Percentiles rank a stretch among this genome's conserved stretches.
phyloP scores from a whole-genome alignment of 2,888 invertebrate species.

The Himalopsyche kuldschensis region DNA sequence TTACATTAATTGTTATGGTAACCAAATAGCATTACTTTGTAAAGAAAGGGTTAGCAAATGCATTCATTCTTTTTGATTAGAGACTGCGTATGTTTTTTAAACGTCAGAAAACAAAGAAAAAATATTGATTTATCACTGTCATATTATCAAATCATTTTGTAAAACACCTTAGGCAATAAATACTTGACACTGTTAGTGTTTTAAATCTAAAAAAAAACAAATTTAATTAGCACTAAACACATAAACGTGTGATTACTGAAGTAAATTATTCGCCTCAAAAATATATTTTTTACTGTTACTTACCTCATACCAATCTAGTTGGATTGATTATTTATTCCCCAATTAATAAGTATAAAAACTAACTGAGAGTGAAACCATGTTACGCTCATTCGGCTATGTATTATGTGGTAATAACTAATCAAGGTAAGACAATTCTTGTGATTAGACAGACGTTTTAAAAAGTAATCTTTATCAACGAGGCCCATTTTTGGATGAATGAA shows the following conservation, averaged over 20 bases:
- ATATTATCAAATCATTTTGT: background rate
- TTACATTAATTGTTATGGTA: too few relatives aligned
- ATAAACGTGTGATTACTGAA: background rate
- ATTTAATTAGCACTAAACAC: background rate
- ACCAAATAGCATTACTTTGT: too few relatives aligned
- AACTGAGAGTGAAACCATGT: too few relatives aligned
- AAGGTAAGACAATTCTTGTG: too few relatives aligned
- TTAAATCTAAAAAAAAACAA: background rate
- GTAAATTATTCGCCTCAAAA: background rate
- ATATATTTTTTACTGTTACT: background rate
- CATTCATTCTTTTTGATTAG: background rate
- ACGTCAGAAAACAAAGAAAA: background rate
- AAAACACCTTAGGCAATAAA: background rate
- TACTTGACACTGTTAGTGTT: background rate
- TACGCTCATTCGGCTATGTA: too few relatives aligned
- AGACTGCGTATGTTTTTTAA: background rate
- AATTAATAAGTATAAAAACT: background rate
- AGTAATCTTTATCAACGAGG: too few relatives aligned
- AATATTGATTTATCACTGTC: background rate
- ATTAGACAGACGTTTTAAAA: too few relatives aligned
- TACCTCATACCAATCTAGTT: too few relatives aligned
- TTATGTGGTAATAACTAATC: too few relatives aligned
- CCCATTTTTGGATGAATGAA: too few relatives aligned
- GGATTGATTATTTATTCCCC: background rate
- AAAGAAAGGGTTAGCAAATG: background rate